Evolutionary conservation across 1,140 invertebrate species (phyloP).

Genomic region (Lepidotrigona ventralis): DNA sequence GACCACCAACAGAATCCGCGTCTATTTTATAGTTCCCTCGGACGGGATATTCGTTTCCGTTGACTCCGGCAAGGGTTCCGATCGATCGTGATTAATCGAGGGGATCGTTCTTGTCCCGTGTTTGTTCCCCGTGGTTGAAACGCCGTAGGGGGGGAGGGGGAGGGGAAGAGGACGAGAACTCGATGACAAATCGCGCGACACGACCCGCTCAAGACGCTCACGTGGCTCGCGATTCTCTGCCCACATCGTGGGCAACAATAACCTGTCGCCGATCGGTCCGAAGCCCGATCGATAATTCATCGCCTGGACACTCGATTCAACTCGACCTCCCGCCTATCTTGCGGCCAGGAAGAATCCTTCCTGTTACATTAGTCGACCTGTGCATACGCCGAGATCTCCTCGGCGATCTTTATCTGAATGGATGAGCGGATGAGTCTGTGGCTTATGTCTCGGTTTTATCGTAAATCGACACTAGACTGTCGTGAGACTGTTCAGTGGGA

Average conservation of each 20-base stretch:
- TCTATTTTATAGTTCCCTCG: neutral
- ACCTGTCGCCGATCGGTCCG: conserved; percentile 60
- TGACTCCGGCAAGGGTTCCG: neutral
- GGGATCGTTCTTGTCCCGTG: conserved; percentile 25
- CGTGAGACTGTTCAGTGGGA: no score
- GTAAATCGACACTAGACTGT: no score
- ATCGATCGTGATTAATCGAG: conserved; percentile 47
- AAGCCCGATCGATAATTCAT: conserved; percentile 59
- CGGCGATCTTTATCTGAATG: no score
- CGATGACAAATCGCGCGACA: conserved; percentile 67
- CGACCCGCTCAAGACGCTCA: conserved; percentile 37
- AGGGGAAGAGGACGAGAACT: conserved; percentile 52
- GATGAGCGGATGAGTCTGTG: no score
- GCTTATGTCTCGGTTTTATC: no score
- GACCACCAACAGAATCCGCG: neutral
- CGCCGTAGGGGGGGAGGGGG: neutral
- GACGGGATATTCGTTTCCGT: neutral
- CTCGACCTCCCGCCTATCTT: conserved; percentile 36
- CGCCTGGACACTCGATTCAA: conserved; percentile 54
- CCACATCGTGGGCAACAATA: conserved; percentile 56
- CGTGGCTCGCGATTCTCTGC: conserved; percentile 42
- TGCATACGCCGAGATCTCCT: neutral
- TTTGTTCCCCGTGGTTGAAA: conserved; percentile 7
- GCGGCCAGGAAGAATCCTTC: neutral
- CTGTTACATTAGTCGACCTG: neutral